Percentiles rank a stretch among this genome's conserved stretches.
These are phyloP conservation scores for Pavo muticus DNA, from an alignment of 2,113 vertebrate genomes.

Conservation along the genomic window DNA sequence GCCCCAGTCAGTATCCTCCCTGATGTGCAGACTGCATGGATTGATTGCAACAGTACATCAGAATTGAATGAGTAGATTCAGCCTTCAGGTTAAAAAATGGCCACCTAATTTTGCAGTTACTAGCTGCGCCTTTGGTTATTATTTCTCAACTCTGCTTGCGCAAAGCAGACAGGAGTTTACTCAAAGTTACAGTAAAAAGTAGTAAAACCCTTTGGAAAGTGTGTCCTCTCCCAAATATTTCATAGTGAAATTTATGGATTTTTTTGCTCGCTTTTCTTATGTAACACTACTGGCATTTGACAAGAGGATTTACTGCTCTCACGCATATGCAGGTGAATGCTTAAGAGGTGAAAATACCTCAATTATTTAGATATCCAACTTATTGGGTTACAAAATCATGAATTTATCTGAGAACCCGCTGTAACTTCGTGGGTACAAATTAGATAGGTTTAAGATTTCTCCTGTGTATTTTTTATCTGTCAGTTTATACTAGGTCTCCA, in stretches of 20 bases:
- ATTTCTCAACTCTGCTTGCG: not conserved
- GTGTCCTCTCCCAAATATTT: not conserved
- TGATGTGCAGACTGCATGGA: rapidly evolving
- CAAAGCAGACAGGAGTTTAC: not conserved
- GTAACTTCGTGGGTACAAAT: not conserved
- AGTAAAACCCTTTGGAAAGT: not conserved
- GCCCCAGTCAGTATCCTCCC: rapidly evolving
- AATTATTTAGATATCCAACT: not conserved
- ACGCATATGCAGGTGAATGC: not conserved
- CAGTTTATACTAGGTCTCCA: not conserved
- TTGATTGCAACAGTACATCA: not conserved
- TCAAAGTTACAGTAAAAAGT: not conserved
- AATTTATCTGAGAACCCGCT: not conserved
- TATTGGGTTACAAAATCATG: not conserved
- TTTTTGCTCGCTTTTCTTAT: not conserved
- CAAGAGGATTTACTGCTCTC: not conserved
- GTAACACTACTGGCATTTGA: not conserved
- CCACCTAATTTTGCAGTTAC: not conserved
- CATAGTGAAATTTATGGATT: not conserved
- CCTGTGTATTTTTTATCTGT: not conserved
- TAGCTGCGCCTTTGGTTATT: not conserved
- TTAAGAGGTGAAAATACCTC: not conserved
- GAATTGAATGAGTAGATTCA: not conserved
- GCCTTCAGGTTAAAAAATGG: not conserved
- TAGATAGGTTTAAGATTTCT: not conserved